A percentile compares a stretch with the other conserved stretches of the same genome.
These are phyloP conservation scores for Parus major DNA, from an alignment of 2,113 vertebrate species.

Conservation along the genomic window DNA sequence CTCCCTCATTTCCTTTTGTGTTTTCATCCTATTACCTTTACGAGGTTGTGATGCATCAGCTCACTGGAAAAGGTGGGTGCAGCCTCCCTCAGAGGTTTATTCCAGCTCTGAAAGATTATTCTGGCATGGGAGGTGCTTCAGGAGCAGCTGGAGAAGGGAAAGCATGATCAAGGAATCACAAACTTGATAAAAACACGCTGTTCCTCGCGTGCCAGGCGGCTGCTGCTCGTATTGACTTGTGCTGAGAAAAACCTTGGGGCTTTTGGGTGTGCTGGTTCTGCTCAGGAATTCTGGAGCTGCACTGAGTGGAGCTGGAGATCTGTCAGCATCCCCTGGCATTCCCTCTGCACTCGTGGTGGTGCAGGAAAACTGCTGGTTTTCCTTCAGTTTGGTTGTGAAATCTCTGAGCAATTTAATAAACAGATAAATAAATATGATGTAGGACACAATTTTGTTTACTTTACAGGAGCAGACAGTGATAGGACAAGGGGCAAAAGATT, in stretches of 20 bases:
- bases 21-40: slow-evolving; percentile 29
- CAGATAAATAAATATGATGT: rapidly evolving
- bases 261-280: background rate
- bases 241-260: background rate
- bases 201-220: background rate
- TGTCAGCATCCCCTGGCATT: background rate
- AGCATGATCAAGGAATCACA: background rate
- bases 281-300: background rate
- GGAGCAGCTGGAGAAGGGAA: slow-evolving; percentile 21
- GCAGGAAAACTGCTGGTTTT: background rate
- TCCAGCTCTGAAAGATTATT: slow-evolving; percentile 9
- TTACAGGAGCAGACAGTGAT: background rate
- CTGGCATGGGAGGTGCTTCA: background rate
- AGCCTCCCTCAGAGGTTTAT: background rate
- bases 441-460: background rate
- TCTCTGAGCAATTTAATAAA: background rate
- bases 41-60: slow-evolving; percentile 26
- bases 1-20: slow-evolving; percentile 26
- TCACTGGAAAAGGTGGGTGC: slow-evolving; percentile 22
- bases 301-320: background rate
- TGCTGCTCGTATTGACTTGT: background rate
- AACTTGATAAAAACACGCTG: background rate
- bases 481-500: background rate
- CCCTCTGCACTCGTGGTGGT: background rate
- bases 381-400: background rate